Base-by-base conservation (phyloP, 2,888 invertebrate genomes). In the Eulithis prunata region DNA sequence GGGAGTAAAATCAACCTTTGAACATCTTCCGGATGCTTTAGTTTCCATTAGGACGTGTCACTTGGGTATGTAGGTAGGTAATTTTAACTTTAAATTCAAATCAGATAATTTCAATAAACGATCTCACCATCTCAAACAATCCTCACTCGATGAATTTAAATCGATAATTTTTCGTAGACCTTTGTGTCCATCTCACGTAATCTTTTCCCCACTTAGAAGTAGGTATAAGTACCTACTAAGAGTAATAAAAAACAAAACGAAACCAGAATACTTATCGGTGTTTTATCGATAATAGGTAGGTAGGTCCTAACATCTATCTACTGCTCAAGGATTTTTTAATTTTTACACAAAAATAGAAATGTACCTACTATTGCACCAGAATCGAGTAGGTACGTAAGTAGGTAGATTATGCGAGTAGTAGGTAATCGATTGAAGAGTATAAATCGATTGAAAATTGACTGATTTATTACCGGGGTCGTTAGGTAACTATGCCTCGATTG, bases 261-360 rank as follows among this genome's bases (percentile, higher is more conserved):
- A 57, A 12, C 10, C 45, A 11, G 66, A 67, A 63, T 67, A 59
- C 56, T 60, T 57, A 63, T 57, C 53, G 65, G 61, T 45, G 45
- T 52, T n/a, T 8, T 8, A 41, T 41, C 10, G 41, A 41, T 41
- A 10, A 0, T 21, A 21, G 21, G 21, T 21, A 21, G 2, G 21
- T 21, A 21, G 21, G 21, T 21, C 21, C 1, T 38, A 38, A 38
- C 5, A 38, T 38, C 38, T 8, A 5, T 7, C 8, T 41, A 41
- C 10, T 41, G 10, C 8, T 41, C 41, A 41, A 41, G 41, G 41
- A 8, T 41, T 41, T 41, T 41, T 41, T 11, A 41, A 10, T 41
- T 41, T 41, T 41, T 41, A 10, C 41, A 3, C 2, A 41, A 10
- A 41, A 1, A 2, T 8, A 41, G 10, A 38, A 32, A 32, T 32